Conservation (phyloP, 2,797 vertebrate genomes). For the Yasuhikotakia modesta region DNA sequence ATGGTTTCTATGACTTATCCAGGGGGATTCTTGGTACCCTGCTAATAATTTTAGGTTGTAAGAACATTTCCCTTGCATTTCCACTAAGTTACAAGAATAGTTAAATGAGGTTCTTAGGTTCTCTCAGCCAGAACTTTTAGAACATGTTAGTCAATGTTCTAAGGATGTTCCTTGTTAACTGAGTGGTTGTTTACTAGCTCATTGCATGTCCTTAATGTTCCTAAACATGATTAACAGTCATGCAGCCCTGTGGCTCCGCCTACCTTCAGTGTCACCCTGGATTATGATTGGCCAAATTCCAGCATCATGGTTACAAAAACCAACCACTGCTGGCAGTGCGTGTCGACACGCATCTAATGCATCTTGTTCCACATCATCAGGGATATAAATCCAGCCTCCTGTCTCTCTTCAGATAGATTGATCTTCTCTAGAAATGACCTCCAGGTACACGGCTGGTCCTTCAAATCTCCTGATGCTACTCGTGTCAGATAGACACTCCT, state of each 20-base stretch:
- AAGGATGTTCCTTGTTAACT: too few relatives aligned
- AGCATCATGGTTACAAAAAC: background rate
- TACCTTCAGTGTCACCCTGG: background rate
- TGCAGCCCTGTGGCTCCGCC: background rate
- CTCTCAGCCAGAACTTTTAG: too few relatives aligned
- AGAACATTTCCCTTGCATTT: too few relatives aligned
- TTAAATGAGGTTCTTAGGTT: too few relatives aligned
- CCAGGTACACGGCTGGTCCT: conserved; percentile 4
- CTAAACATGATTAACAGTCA: too few relatives aligned
- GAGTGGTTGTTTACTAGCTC: too few relatives aligned
- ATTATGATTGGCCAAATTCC: background rate
- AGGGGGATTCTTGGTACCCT: too few relatives aligned
- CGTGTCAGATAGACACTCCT: background rate
- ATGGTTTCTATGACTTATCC: too few relatives aligned
- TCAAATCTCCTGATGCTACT: background rate
- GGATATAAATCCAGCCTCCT: conserved; percentile 14
- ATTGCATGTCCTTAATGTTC: too few relatives aligned
- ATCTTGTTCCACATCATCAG: conserved; percentile 5
- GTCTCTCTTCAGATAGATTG: conserved; percentile 25
- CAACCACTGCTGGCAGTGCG: background rate
- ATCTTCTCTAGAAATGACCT: conserved; percentile 2
- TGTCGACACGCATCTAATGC: background rate
- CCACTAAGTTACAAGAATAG: too few relatives aligned
- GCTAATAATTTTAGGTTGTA: too few relatives aligned
- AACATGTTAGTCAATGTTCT: too few relatives aligned